phyloP scores from a whole-genome alignment of 2,797 vertebrate species.

The Coregonus sp. region DNA sequence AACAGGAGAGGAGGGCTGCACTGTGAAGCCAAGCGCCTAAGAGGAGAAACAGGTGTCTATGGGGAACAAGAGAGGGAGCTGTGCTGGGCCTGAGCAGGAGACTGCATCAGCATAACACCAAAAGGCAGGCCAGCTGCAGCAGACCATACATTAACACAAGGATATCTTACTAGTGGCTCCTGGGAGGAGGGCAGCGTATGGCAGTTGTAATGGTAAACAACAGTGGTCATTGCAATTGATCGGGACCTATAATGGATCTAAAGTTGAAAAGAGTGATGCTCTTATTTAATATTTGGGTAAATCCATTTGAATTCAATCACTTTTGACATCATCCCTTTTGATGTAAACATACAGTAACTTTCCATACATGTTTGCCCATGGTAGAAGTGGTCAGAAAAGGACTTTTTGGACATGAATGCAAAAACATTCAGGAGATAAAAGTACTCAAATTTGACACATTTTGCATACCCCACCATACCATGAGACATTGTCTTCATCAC shows the following conservation, averaged over 20 bases:
- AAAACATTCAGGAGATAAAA: no score
- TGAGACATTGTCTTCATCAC: no score
- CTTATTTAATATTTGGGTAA: no score
- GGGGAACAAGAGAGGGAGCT: neutral
- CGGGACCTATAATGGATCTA: neutral
- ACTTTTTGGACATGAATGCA: no score
- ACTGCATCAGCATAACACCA: neutral
- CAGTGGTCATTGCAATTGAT: neutral
- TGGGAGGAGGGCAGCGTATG: neutral
- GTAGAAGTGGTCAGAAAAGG: no score
- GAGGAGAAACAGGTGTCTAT: neutral
- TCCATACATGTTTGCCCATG: no score
- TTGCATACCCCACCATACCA: no score
- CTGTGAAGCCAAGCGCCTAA: neutral
- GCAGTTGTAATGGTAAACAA: neutral
- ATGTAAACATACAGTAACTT: no score
- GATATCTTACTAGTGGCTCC: neutral
- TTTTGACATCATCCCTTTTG: no score
- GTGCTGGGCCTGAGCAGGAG: neutral
- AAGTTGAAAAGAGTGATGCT: no score
- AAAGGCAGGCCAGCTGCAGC: neutral
- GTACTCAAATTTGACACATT: no score
- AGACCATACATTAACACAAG: neutral
- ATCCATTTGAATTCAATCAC: no score
- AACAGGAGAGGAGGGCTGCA: neutral